These are phyloP conservation scores for Calcarius lapponicus DNA, from an alignment of 2,797 vertebrate species.

Conservation along the genomic window DNA sequence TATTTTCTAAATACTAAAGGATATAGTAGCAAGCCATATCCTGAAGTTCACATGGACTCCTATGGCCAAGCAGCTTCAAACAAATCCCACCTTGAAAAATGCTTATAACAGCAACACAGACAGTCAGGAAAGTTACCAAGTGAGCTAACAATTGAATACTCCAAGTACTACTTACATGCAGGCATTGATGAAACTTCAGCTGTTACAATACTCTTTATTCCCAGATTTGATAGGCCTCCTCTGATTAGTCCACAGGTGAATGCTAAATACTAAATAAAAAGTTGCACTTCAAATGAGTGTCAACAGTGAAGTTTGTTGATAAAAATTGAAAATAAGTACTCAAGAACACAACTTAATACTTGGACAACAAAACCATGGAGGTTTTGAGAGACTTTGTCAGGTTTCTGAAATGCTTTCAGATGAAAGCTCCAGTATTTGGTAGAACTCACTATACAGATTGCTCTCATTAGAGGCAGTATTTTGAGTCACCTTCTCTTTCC, in stretches of 20 bases:
- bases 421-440: background rate
- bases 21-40: background rate
- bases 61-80: background rate
- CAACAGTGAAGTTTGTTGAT: background rate
- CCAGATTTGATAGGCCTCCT: constrained; percentile 89
- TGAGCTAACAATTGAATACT: background rate
- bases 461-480: background rate
- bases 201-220: constrained; percentile 94
- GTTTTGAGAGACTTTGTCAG: background rate
- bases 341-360: background rate
- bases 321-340: background rate
- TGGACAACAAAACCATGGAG: background rate
- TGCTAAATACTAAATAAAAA: constrained; percentile 86
- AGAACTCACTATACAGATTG: background rate
- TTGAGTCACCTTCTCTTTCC: background rate
- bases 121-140: background rate
- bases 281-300: background rate
- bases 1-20: background rate
- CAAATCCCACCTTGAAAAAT: background rate
- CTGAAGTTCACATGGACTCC: background rate
- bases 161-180: constrained; percentile 84
- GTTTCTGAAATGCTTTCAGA: background rate
- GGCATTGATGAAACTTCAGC: constrained; percentile 95
- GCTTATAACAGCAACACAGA: background rate
- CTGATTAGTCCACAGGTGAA: constrained; percentile 94